Evolutionary conservation across 64 coral and sea anemone species (phyloP).

Genomic region (Anthopleura sola): DNA sequence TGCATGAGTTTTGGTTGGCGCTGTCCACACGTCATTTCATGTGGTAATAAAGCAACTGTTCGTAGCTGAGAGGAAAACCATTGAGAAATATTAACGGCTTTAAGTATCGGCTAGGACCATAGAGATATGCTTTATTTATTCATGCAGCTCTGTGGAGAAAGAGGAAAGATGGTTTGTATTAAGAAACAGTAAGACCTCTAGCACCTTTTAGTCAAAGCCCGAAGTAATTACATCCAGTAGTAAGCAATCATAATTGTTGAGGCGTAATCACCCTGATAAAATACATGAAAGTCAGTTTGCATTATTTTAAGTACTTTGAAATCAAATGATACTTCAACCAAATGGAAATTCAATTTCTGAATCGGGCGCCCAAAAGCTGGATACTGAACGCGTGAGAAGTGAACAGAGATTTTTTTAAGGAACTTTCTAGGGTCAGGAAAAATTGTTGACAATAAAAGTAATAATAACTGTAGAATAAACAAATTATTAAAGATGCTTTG

Average conservation of each 20-base stretch:
- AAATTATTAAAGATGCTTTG: too few species aligned
- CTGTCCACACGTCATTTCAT: not conserved
- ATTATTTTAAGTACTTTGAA: not conserved
- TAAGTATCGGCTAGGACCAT: not conserved
- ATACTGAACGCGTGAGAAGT: not conserved
- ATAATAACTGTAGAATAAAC: too few species aligned
- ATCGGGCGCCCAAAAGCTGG: not conserved
- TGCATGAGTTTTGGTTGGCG: not conserved
- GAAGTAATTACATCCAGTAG: not conserved
- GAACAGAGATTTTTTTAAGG: not conserved
- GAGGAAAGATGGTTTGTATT: not conserved
- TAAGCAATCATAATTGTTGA: not conserved
- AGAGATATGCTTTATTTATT: not conserved
- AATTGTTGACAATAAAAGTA: too few species aligned
- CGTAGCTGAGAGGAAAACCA: not conserved
- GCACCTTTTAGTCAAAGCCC: not conserved
- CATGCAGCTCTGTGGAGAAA: not conserved
- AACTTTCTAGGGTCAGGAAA: too few species aligned
- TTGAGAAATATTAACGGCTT: not conserved
- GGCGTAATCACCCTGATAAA: not conserved
- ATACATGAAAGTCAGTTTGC: not conserved
- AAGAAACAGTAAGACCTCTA: not conserved
- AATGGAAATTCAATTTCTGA: not conserved
- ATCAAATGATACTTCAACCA: not conserved
- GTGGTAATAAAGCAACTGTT: not conserved